Evolutionary conservation across 2,888 invertebrate genomes (phyloP).

Genomic region (Cyaniris semiargus): DNA sequence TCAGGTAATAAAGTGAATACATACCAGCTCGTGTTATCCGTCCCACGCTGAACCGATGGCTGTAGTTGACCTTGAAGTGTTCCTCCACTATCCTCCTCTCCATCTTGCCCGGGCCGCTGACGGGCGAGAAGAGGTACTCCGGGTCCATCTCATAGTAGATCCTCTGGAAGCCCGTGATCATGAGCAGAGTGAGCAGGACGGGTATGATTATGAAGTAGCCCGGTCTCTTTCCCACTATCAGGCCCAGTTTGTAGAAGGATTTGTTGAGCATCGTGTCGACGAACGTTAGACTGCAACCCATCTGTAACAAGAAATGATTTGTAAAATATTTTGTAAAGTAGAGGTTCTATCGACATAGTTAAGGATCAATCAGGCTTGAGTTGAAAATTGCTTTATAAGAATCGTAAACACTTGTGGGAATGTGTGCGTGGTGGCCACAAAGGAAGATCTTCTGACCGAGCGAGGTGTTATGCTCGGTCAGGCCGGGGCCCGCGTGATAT

Average conservation of each 20-base stretch:
- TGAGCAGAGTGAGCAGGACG: constrained; percentile 88
- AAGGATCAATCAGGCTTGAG: no score
- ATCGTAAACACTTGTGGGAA: no score
- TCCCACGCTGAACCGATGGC: constrained; percentile 90
- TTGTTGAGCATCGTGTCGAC: constrained; percentile 90
- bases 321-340: neutral
- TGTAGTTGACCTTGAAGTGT: constrained; percentile 93
- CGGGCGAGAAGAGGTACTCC: constrained; percentile 94
- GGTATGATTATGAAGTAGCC: constrained; percentile 94
- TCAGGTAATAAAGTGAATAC: constrained; percentile 42
- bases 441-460: no score
- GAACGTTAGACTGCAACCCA: constrained; percentile 86
- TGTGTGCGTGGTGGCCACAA: no score
- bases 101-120: constrained; percentile 90
- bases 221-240: constrained; percentile 89
- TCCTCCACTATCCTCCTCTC: constrained; percentile 91
- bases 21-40: constrained; percentile 93
- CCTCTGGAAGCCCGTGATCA: constrained; percentile 93
- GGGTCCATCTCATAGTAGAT: constrained; percentile 95
- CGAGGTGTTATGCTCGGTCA: no score
- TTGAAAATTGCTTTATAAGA: no score
- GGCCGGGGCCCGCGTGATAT: no score
- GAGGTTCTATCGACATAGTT: no score
- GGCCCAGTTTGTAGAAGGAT: constrained; percentile 90
- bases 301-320: constrained; percentile 72